phyloP scores from a whole-genome alignment of 1,140 invertebrate genomes.

The Asobara japonica region DNA sequence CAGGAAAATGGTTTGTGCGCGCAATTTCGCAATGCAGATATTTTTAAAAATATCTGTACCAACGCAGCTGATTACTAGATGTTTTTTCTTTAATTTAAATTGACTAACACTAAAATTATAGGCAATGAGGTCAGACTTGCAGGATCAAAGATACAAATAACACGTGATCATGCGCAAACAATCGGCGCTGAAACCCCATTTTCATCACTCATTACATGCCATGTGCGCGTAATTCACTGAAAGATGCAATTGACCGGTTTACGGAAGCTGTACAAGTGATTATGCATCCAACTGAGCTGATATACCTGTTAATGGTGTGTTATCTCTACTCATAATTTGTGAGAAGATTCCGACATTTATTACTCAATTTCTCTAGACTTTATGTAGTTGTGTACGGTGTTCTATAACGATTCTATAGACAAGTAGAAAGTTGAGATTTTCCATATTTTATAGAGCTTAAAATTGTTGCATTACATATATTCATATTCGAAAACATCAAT shows the following conservation, averaged over 20 bases:
- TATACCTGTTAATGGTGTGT: background rate
- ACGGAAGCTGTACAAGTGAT: background rate
- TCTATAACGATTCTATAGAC: no score
- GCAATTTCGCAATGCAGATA: no score
- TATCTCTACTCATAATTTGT: background rate
- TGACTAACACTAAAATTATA: background rate
- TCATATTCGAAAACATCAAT: no score
- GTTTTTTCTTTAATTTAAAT: background rate
- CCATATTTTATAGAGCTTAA: no score
- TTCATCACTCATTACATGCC: background rate
- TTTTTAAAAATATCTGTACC: no score
- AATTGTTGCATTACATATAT: no score
- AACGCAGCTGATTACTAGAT: no score
- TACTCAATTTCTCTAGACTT: no score
- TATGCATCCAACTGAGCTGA: background rate
- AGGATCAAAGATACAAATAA: background rate
- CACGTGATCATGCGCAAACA: constrained; percentile 10
- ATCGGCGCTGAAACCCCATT: constrained; percentile 9
- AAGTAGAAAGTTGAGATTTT: no score
- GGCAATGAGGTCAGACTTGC: constrained; percentile 5
- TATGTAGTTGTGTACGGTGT: no score
- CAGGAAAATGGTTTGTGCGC: no score
- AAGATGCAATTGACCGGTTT: background rate
- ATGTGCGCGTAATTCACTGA: background rate
- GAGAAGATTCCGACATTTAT: background rate